A percentile compares a stretch with the other conserved stretches of the same genome.
Conservation (phyloP, 1,140 invertebrate genomes). For the Chlorops oryzae region DNA sequence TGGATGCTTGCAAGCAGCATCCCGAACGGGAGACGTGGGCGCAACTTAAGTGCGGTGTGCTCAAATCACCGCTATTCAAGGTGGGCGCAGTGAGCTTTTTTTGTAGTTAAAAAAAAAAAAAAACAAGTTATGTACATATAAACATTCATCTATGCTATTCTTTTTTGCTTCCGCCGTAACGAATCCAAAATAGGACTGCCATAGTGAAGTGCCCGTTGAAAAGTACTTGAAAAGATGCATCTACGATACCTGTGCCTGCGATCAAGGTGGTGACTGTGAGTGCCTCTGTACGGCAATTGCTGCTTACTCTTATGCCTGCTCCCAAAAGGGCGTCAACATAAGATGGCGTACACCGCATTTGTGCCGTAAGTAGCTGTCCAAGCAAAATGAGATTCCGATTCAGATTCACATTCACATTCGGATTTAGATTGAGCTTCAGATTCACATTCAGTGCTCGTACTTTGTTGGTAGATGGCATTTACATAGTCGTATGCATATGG, state of each 20-base stretch:
- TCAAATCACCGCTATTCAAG: constrained; percentile 67
- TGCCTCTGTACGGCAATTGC: constrained; percentile 83
- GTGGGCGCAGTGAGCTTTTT: constrained; percentile 7
- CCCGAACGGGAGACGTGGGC: constrained; percentile 76
- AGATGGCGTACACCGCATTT: constrained; percentile 74
- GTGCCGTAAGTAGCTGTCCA: constrained; percentile 65
- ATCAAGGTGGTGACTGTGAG: constrained; percentile 81
- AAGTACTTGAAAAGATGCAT: constrained; percentile 65
- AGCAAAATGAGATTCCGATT: constrained; percentile 4
- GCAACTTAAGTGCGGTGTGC: constrained; percentile 61
- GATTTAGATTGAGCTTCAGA: too few species aligned
- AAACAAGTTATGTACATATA: too few species aligned
- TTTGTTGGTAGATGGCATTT: too few species aligned
- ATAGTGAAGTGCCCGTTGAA: constrained; percentile 69
- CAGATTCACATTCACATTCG: not conserved
- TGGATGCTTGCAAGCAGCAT: constrained; percentile 65
- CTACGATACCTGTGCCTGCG: constrained; percentile 79
- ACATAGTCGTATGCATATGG: too few species aligned
- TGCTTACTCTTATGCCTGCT: constrained; percentile 78
- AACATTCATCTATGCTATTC: not conserved
- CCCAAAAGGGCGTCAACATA: constrained; percentile 61
- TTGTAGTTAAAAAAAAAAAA: not conserved
- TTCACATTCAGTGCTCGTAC: too few species aligned
- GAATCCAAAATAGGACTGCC: constrained; percentile 58
- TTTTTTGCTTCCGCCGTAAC: not conserved